Evolutionary conservation across 2,888 invertebrate species (phyloP).

Genomic region (Stenichneumon culpator): DNA sequence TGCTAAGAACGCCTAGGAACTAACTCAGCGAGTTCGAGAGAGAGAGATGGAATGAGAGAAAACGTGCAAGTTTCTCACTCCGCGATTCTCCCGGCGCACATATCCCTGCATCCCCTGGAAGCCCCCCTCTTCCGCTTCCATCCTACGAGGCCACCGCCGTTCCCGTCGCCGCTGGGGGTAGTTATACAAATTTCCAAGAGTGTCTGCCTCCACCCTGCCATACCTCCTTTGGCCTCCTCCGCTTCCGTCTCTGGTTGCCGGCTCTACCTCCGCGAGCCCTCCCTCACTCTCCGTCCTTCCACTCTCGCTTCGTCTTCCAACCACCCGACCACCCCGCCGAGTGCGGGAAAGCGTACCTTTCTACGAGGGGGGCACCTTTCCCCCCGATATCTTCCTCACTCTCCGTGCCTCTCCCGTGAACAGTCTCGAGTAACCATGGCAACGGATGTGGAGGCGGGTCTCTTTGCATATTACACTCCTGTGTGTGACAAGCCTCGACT

Average conservation of each 20-base stretch:
- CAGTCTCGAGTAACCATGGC: constrained; percentile 80
- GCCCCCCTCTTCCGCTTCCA: constrained; percentile 62
- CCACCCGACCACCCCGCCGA: constrained; percentile 61
- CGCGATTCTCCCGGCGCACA: constrained; percentile 49
- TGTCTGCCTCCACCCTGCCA: constrained; percentile 79
- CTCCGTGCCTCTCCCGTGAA: constrained; percentile 74
- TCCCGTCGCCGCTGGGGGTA: constrained; percentile 81
- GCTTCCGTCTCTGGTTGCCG: constrained; percentile 59
- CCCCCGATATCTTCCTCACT: constrained; percentile 71
- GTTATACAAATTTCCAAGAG: constrained; percentile 85
- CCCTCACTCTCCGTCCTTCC: constrained; percentile 54
- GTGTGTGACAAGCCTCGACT: constrained; percentile 82
- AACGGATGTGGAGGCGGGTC: constrained; percentile 82
- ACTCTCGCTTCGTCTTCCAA: constrained; percentile 59
- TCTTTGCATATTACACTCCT: constrained; percentile 84
- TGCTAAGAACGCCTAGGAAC: constrained; percentile 53
- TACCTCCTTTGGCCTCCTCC: constrained; percentile 66
- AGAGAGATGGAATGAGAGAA: constrained; percentile 28
- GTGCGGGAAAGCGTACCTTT: constrained; percentile 15
- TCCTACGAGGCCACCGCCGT: constrained; percentile 48
- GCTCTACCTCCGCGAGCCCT: constrained; percentile 55
- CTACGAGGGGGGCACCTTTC: constrained; percentile 21
- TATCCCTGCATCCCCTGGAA: constrained; percentile 47
- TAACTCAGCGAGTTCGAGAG: constrained; percentile 29
- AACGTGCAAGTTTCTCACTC: constrained; percentile 58